Conservation (phyloP, 1,140 invertebrate genomes). For the Conus ventricosus region DNA sequence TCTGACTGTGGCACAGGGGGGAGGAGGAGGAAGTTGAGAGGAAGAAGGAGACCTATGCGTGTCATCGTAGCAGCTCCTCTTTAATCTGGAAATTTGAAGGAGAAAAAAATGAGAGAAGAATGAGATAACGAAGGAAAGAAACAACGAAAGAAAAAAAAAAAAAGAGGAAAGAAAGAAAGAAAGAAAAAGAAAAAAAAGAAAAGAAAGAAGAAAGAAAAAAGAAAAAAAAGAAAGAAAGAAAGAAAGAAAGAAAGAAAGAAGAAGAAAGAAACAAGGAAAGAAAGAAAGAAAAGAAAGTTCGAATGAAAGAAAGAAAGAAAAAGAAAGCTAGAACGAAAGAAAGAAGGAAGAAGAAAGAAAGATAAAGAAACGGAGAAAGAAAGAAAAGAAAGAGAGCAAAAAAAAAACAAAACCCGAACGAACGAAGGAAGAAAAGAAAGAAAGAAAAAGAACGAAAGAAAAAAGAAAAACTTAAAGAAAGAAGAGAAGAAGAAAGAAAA, state of each 20-base stretch:
- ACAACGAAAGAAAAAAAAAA: not conserved
- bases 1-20: no score
- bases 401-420: not conserved
- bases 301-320: not conserved
- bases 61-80: no score
- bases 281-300: not conserved
- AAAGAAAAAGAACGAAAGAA: not conserved
- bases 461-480: no score
- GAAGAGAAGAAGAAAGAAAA: no score
- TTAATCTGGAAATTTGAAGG: no score
- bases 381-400: not conserved
- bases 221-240: not conserved
- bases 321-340: not conserved
- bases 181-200: not conserved
- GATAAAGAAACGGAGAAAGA: not conserved
- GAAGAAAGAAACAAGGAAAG: not conserved
- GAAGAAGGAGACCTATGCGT: no score
- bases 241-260: not conserved
- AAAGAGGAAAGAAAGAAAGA: not conserved
- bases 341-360: not conserved
- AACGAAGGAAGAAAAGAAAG: not conserved
- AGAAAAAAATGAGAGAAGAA: no score
- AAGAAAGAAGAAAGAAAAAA: not conserved
- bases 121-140: no score
- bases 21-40: no score